Base-by-base conservation (phyloP, 2,888 invertebrate species). In the Eugnorisma glareosa region DNA sequence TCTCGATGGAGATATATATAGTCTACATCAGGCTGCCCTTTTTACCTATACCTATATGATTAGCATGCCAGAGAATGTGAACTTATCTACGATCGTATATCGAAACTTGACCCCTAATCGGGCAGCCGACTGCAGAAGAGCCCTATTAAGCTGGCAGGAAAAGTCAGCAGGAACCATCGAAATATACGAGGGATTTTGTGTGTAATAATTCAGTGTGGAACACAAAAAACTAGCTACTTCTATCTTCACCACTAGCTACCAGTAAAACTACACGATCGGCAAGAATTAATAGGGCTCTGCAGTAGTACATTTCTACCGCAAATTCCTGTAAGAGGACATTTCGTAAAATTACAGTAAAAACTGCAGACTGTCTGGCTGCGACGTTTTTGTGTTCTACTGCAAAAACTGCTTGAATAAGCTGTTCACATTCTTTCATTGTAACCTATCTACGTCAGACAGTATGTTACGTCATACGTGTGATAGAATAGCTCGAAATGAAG, bases 371-470 rank as follows among this genome's bases (percentile, higher is more conserved):
- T 5, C 7, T 80, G 37, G 18, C 24, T 45, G 51, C 28, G 63
- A 73, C 45, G 54, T 21, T 72, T 63, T 28, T 43, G 18, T 35
- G 28, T 28, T 80, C n/a, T 35, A 13, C 11, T 21, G 51, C 13
- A 81, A 80, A 63, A 73, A 80, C 45, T 31, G 31, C n/a, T 72
- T 61, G 24, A 80, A 73, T 28, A 74, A 81, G 15, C 28, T 40
- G 43, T 51, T 28, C 57, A 48, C n/a, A 48, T 28, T 35, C 18
- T 28, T 37, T 68, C 35, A 35, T 18, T 79, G 3, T 57, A 15
- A 57, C 13, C 7, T 68, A 57, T 1, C 35, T 61, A 61, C 35
- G 5, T 37, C 35, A 35, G 24, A 35, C 11, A 13, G 24, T 63
- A 11, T 18, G 6, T 8, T 18, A 31, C n/a, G n/a, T n/a, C n/a